Conservation (phyloP, 2,797 vertebrate genomes). For the Myotis planiceps region DNA sequence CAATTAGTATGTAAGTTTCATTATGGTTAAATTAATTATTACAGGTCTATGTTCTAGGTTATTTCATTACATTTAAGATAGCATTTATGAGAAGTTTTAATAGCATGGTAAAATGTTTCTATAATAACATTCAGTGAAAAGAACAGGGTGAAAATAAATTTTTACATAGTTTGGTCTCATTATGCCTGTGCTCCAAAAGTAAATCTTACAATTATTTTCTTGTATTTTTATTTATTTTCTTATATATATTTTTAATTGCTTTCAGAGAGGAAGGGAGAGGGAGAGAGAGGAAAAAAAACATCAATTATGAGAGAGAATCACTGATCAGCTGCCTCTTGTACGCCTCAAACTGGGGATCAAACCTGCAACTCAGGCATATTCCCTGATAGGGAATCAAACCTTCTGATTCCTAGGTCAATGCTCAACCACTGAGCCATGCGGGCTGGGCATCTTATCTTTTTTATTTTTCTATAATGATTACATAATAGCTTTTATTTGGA, state of each 20-base stretch:
- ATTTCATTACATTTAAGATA: not conserved
- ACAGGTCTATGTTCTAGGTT: not conserved
- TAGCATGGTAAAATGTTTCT: not conserved
- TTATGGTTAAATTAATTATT: not conserved
- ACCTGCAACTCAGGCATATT: no score
- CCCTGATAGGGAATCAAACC: no score
- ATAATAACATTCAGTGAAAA: not conserved
- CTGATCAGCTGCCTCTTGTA: no score
- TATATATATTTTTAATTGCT: not conserved
- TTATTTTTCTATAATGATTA: not conserved
- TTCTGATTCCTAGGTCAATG: no score
- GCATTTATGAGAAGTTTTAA: not conserved
- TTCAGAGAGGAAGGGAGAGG: no score
- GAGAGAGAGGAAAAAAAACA: no score
- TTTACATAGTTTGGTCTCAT: not conserved
- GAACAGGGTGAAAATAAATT: not conserved
- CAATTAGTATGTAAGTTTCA: not conserved
- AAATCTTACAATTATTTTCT: not conserved
- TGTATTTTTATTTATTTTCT: not conserved
- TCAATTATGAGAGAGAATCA: no score
- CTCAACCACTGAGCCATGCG: no score
- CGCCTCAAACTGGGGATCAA: no score
- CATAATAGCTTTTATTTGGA: constrained; percentile 32
- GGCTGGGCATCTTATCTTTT: not conserved
- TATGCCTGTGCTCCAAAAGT: not conserved